Evolutionary conservation across 2,888 invertebrate species (phyloP), one percentile per base, ranked within the genome.

Genomic region (Trissonchulus sp.): DNA sequence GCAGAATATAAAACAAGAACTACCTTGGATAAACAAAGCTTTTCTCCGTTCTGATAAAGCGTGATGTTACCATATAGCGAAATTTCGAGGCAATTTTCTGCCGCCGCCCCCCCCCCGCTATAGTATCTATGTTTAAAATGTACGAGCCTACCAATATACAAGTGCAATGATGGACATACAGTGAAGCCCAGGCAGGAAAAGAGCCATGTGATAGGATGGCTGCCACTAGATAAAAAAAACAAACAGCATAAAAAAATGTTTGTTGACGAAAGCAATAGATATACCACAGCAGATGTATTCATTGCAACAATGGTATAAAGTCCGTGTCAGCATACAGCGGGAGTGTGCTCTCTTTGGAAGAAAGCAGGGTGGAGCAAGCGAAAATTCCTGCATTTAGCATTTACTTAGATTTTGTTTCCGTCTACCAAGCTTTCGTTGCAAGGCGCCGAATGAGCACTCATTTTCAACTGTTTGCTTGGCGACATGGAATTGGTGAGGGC

Each of bases 121-220:
- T 69, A 3, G 8, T 8, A 8, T 2, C 69, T 33, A 34, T 69
- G 15, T 31, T 34, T 8, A 3, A 33, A 15, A 30, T 69, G 15
- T 33, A 8, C 3, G 31, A 18, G 33, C 3, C 8, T 3, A 33
- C 15, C 2, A 15, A 15, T 28, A 69, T 69, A 2, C 15, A 30
- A 34, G 35, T 69, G 2, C 3, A 33, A n/a, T 8, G 35, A 3
- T 69, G 69, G 69, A 31, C 15, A 28, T 69, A 30, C 35, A 28
- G 28, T n/a, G 69, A n/a, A n/a, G n/a, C 69, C n/a, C 65, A 18
- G 65, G 30, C 28, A 15, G 65, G 65, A 18, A 63, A 63, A 30
- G 65, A 3, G n/a, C 28, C n/a, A 3, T 63, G 65, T n/a, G 65
- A 63, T 63, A 18, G 65, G 8, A 63, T 63, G 65, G 65, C 65